Base-by-base conservation (phyloP, 2,888 invertebrate genomes). In the Drosophila suboccidentalis region DNA sequence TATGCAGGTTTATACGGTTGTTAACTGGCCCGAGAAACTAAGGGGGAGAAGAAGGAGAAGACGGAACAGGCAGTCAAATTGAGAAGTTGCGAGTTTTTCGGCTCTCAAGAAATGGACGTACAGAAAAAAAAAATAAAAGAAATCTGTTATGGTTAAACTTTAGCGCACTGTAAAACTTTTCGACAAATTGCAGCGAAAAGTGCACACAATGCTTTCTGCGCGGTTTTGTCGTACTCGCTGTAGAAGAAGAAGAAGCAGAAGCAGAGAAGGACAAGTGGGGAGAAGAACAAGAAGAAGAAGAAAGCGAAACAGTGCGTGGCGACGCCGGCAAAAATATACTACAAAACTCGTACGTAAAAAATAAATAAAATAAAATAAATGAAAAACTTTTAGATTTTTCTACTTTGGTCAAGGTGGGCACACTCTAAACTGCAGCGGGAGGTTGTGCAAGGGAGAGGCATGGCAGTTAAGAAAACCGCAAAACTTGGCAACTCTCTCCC, bases 91-190 rank as follows among this genome's bases (percentile, higher is more conserved):
- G 22, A 72, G 73, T 58, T 65, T 65, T 60, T 43, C 32, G 17
- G 36, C 63, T 53, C 47, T 53, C 62, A 38, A 60, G 59, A 70
- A 75, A 63, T 59, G 63, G 66, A 58, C 47, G 53, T 41, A 19
- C 13, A 10, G 32, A 34, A 13, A 8, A 19, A 50, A 6, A 36
- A 36, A 50, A 11, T 41, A 54, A n/a, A 74, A 58, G 77, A 85
- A 85, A 85, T 84, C 82, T 84, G 88, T 85, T 87, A 84, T 87
- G 82, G 76, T 87, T 84, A 87, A 84, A 84, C 86, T 84, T 83
- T 65, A 61, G 70, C 60, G 62, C 44, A 49, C 26, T 41, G 58
- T 51, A 82, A 78, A 82, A 78, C 70, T 84, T 84, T 84, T 87
- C 88, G 85, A 84, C 83, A 84, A 84, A 87, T 87, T 84, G 82